A percentile compares a stretch with the other conserved stretches of the same genome.
Evolutionary conservation across 2,113 vertebrate genomes (phyloP).

Genomic region (Bos indicus): DNA sequence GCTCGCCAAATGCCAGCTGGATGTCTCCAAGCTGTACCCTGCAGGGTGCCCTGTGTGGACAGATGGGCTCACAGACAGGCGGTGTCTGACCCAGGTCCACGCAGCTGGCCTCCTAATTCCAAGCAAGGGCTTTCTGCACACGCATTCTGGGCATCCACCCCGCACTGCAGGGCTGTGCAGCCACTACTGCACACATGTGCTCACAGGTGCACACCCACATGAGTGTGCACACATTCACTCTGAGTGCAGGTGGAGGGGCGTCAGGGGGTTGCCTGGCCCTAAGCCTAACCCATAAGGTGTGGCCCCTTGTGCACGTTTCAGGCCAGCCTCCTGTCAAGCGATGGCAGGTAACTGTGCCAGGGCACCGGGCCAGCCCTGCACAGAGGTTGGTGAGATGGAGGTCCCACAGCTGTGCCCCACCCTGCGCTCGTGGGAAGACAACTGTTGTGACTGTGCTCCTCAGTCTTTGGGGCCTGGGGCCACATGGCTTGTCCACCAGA

Average conservation of each 20-base stretch:
- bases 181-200: not conserved
- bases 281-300: not conserved
- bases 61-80: accelerated
- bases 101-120: not conserved
- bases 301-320: not conserved
- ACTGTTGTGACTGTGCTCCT: not conserved
- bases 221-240: not conserved
- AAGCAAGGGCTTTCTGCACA: accelerated
- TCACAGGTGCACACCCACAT: not conserved
- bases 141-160: not conserved
- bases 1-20: not conserved
- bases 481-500: not conserved
- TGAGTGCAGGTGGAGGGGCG: not conserved
- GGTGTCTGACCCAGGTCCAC: not conserved
- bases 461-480: not conserved
- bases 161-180: not conserved
- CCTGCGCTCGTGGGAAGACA: not conserved
- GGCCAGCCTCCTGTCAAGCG: not conserved
- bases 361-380: not conserved
- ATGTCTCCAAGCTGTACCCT: not conserved
- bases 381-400: not conserved
- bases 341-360: not conserved
- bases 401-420: not conserved
- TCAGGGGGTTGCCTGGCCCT: not conserved
- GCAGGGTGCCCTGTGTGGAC: not conserved